Percentiles rank a stretch among this genome's conserved stretches.
Conservation (phyloP, 2,888 invertebrate species). For the Rhabditophanes sp. region DNA sequence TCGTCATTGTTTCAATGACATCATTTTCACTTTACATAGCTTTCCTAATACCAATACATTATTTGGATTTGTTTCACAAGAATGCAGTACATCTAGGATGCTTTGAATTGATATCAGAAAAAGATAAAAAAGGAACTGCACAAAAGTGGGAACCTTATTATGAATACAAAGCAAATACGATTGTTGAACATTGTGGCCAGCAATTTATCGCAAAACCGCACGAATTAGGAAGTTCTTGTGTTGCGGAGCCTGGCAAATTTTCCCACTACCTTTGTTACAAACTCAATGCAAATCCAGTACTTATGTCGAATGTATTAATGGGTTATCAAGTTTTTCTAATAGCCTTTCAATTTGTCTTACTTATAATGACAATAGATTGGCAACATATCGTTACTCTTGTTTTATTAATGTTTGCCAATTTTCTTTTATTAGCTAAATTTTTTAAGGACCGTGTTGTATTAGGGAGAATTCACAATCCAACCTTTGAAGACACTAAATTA, state of each 20-base stretch:
- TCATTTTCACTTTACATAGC: slow-evolving; percentile 63
- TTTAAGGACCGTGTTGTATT: slow-evolving; percentile 26
- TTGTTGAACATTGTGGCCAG: too few relatives aligned
- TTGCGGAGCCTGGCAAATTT: too few relatives aligned
- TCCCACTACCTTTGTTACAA: too few relatives aligned
- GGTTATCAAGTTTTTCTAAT: slow-evolving; percentile 46
- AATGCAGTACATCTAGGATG: slow-evolving; percentile 64
- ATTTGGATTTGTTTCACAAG: slow-evolving; percentile 69
- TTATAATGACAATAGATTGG: slow-evolving; percentile 71
- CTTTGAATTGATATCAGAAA: too few relatives aligned
- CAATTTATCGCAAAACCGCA: too few relatives aligned
- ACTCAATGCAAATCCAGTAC: too few relatives aligned
- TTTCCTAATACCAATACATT: slow-evolving; percentile 57
- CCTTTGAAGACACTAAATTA: slow-evolving; percentile 27
- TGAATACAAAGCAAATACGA: too few relatives aligned
- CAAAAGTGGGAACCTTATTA: too few relatives aligned
- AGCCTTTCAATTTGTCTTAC: slow-evolving; percentile 56
- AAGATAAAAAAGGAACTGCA: too few relatives aligned
- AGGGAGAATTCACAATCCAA: slow-evolving; percentile 31
- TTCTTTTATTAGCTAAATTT: slow-evolving; percentile 44
- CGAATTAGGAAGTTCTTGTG: too few relatives aligned
- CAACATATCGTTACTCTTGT: slow-evolving; percentile 72
- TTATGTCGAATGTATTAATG: too few relatives aligned
- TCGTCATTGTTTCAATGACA: slow-evolving; percentile 66
- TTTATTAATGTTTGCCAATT: slow-evolving; percentile 71